These are phyloP conservation scores for Oreocharis arfaki DNA, from an alignment of 2,113 vertebrate genomes.

Conservation along the genomic window DNA sequence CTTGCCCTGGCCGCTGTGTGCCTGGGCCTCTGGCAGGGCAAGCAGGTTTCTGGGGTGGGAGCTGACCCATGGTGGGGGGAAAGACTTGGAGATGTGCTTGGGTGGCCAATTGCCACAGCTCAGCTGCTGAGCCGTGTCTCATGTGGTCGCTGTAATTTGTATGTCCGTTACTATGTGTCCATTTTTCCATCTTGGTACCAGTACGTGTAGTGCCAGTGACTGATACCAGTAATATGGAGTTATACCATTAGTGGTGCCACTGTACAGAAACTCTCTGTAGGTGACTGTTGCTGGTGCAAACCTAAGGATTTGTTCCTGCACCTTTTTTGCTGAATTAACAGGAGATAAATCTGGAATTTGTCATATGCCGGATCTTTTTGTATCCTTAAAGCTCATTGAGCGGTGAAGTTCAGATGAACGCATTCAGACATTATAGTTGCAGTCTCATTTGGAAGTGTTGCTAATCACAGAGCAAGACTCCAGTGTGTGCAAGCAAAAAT, in stretches of 20 bases:
- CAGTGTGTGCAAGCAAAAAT: neutral
- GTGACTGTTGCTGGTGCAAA: fast-evolving
- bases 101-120: neutral
- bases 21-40: neutral
- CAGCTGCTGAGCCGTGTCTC: fast-evolving
- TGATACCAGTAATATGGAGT: neutral
- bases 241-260: neutral
- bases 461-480: neutral
- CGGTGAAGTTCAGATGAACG: neutral
- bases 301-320: neutral
- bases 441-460: neutral
- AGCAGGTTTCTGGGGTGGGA: neutral
- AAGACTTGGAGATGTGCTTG: neutral
- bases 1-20: neutral
- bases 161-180: neutral
- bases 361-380: neutral
- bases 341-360: neutral
- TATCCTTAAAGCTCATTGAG: neutral
- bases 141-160: fast-evolving
- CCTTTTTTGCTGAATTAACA: neutral
- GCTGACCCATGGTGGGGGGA: neutral
- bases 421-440: neutral
- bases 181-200: neutral
- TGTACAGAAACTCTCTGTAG: neutral
- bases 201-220: neutral